These are phyloP conservation scores for Apotomis turbidana DNA, from an alignment of 2,888 invertebrate genomes.

Conservation along the genomic window DNA sequence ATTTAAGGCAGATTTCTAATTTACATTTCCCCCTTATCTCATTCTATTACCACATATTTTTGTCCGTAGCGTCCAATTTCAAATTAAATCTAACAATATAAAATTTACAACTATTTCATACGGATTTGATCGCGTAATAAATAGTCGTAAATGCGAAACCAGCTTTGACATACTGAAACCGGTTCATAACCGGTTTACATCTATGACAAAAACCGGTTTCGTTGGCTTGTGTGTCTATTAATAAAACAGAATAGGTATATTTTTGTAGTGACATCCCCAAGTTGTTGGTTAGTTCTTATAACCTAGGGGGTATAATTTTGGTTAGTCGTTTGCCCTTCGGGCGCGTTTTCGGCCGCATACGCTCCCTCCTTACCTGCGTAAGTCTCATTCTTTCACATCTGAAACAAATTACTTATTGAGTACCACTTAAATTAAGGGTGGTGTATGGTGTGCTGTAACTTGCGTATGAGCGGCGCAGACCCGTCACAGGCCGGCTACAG, in stretches of 20 bases:
- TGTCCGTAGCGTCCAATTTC: neutral
- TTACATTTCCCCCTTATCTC: neutral
- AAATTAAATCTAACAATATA: neutral
- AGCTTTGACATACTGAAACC: neutral
- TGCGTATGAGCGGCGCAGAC: no score
- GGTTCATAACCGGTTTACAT: neutral
- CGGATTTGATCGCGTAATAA: neutral
- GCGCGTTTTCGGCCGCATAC: conserved; percentile 50
- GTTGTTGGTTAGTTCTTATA: conserved; percentile 23
- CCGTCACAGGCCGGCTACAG: no score
- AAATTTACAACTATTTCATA: conserved; percentile 2
- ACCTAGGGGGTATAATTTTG: conserved; percentile 19
- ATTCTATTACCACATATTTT: neutral
- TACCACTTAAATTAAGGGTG: no score
- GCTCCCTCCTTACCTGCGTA: conserved; percentile 73
- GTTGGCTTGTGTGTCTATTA: neutral
- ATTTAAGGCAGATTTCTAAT: conserved; percentile 7
- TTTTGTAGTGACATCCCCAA: conserved; percentile 13
- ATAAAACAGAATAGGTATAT: neutral
- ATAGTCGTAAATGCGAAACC: neutral
- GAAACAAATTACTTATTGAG: conserved; percentile 47
- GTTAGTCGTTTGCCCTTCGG: conserved; percentile 24
- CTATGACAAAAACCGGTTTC: neutral
- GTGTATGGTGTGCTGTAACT: no score
- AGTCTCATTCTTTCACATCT: conserved; percentile 74